Evolutionary conservation across 2,797 vertebrate genomes (phyloP), one percentile per base, ranked within the genome.

Genomic region (Selene dorsalis): DNA sequence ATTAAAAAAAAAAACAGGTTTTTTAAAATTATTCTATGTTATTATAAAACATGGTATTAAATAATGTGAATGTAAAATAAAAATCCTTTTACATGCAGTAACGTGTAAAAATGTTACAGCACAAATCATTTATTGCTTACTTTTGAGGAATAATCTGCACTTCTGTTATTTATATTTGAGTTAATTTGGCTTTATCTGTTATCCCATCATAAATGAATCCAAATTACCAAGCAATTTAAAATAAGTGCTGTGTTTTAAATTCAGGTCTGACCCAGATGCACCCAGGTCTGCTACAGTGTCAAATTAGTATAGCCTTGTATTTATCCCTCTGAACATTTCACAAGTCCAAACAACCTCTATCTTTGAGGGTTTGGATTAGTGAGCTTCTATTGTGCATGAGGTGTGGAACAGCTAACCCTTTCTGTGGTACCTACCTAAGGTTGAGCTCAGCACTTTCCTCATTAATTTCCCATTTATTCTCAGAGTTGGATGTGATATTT

Each of bases 401-500:
- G 87, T 72, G 77, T 41, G 83, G 91, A 88, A 86, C 84, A 38
- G 82, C 86, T 87, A 85, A 91, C 88, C 89, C 82, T 85, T 84
- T 83, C 85, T 86, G 79, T 75, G 85, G 87, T 89, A 83, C 89
- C 82, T 78, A 76, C 83, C 88, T 85, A 58, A 92, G 92, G 91
- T 93, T 92, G 89, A 93, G 92, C 91, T 92, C 90, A 85, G 85
- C 90, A 88, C 91, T 91, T 89, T 89, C 91, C 93, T 94, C 93
- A 94, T 94, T 94, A 94, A 90, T 92, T 92, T 93, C 83, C 88
- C 90, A 86, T 91, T 94, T 94, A 93, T 95, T 94, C 93, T 86
- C 72, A 0, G 83, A 90, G 91, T 83, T 79, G 86, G 88, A 87
- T 93, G 92, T 95, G 94, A 93, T 94, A 94, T 94, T 94, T 94